These are phyloP conservation scores for Gallinago undulata DNA, from an alignment of 2,113 vertebrate genomes.

Conservation along the genomic window DNA sequence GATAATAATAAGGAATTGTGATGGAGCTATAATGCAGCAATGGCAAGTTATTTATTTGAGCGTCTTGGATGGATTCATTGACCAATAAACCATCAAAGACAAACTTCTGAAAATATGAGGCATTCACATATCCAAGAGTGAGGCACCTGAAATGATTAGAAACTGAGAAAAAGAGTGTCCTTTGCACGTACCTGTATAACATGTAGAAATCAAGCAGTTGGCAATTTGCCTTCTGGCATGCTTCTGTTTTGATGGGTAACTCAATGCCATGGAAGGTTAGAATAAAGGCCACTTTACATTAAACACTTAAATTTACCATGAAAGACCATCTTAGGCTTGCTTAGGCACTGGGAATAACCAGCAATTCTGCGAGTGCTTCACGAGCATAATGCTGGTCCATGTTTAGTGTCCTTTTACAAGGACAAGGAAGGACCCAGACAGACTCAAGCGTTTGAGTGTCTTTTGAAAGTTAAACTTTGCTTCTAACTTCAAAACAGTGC, in stretches of 20 bases:
- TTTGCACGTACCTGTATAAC: neutral
- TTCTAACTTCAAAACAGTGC: neutral
- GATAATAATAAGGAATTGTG: neutral
- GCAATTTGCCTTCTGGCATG: constrained; percentile 37
- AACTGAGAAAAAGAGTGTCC: neutral
- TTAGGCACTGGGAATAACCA: neutral
- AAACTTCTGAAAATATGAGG: neutral
- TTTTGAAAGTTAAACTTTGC: neutral
- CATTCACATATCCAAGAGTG: neutral
- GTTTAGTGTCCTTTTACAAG: neutral
- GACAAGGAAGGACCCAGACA: neutral
- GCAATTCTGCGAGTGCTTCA: neutral
- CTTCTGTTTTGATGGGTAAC: constrained; percentile 35
- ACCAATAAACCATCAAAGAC: neutral
- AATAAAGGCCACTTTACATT: constrained; percentile 7
- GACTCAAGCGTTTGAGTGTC: neutral
- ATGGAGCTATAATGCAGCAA: neutral
- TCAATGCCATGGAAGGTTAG: neutral
- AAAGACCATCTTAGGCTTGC: constrained; percentile 1
- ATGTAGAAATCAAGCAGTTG: neutral
- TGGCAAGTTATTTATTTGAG: neutral
- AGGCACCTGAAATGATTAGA: neutral
- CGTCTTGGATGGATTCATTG: neutral
- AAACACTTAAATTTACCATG: constrained; percentile 13
- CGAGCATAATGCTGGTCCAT: neutral